Conservation (phyloP, 2,113 vertebrate genomes). For the Clarias magur region DNA sequence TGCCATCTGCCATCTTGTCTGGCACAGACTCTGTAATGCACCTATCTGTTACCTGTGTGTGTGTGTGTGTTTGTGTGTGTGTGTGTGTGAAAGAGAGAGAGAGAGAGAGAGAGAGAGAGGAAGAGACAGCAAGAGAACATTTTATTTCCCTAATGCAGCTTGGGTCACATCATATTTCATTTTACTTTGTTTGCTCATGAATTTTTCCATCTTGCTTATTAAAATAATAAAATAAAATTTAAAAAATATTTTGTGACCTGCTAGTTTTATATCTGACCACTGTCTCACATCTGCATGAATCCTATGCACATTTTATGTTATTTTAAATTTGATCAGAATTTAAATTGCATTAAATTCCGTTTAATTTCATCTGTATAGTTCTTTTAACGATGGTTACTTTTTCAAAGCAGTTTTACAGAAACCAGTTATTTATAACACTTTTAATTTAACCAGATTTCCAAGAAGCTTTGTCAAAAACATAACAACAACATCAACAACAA, state of each 20-base stretch:
- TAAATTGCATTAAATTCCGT: too few relatives aligned
- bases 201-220: too few relatives aligned
- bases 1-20: constrained; percentile 53
- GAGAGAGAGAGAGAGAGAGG: not conserved
- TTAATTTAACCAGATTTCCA: not conserved
- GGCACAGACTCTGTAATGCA: constrained; percentile 41
- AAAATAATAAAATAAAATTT: not conserved
- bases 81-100: not conserved
- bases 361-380: too few relatives aligned
- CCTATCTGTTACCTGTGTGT: constrained; percentile 18
- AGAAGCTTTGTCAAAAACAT: not conserved
- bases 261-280: not conserved
- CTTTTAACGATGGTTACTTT: too few relatives aligned
- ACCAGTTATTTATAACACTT: not conserved
- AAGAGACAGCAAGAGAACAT: not conserved
- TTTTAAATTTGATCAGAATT: too few relatives aligned
- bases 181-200: too few relatives aligned
- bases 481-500: not conserved
- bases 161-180: too few relatives aligned
- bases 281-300: not conserved
- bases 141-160: not conserved
- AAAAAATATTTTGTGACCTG: not conserved
- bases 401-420: too few relatives aligned
- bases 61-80: constrained; percentile 23
- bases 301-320: too few relatives aligned